Percentiles rank a stretch among this genome's conserved stretches.
These are phyloP conservation scores for Pseudomyrmex pallidus DNA, from an alignment of 1,140 invertebrate species.

Conservation along the genomic window DNA sequence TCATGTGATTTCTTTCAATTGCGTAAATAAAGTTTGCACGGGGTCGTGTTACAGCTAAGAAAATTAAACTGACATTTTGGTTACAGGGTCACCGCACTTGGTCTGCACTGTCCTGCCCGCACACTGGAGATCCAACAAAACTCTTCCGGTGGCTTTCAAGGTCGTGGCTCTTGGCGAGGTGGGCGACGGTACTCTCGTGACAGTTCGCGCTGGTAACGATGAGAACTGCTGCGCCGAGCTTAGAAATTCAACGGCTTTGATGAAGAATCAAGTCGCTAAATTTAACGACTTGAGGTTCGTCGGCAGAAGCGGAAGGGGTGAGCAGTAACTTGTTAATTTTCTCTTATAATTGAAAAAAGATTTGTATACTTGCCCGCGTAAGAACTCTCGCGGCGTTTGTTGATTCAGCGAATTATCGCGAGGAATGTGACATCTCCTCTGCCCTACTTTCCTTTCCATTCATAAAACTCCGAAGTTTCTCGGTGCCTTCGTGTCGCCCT, in stretches of 20 bases:
- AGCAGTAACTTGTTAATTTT: slow-evolving; percentile 81
- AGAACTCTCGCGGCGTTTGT: background rate
- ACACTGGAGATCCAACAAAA: slow-evolving; percentile 99
- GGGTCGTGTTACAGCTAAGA: background rate
- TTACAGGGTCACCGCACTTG: slow-evolving; percentile 91
- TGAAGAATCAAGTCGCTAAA: slow-evolving; percentile 99
- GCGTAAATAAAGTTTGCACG: background rate
- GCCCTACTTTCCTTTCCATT: slow-evolving; percentile 72
- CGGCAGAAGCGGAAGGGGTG: slow-evolving; percentile 98
- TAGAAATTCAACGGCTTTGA: slow-evolving; percentile 96
- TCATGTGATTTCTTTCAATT: too few species aligned
- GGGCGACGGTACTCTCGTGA: slow-evolving; percentile 97
- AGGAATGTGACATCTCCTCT: slow-evolving; percentile 10
- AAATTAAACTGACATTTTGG: background rate
- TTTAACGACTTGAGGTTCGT: slow-evolving; percentile 99
- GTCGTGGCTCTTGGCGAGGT: slow-evolving; percentile 96
- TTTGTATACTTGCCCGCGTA: background rate
- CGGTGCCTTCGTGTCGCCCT: slow-evolving; percentile 58
- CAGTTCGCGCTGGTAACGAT: slow-evolving; percentile 98
- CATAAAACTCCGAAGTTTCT: slow-evolving; percentile 72
- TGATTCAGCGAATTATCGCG: background rate
- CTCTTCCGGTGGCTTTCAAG: slow-evolving; percentile 97
- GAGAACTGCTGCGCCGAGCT: slow-evolving; percentile 98
- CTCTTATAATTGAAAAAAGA: background rate
- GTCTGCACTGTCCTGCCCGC: slow-evolving; percentile 96